These are phyloP conservation scores for Apodemia mormo DNA, from an alignment of 2,888 invertebrate genomes.

Conservation along the genomic window DNA sequence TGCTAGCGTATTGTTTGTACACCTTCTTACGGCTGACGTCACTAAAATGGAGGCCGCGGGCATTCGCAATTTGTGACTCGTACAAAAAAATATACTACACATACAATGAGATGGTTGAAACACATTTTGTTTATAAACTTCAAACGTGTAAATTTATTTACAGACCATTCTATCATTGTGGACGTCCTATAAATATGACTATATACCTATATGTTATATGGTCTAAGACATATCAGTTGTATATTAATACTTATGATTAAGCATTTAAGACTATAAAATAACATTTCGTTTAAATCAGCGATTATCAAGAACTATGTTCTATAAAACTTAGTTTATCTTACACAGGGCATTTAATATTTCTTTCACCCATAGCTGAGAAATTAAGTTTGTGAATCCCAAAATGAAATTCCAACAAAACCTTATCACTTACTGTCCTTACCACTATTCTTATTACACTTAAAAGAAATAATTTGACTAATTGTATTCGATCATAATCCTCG, in stretches of 20 bases:
- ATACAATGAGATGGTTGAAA: not conserved
- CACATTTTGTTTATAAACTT: not conserved
- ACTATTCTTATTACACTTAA: not conserved
- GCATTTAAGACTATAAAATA: not conserved
- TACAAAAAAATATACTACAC: not conserved
- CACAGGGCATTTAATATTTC: too few relatives aligned
- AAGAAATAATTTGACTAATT: conserved; percentile 7
- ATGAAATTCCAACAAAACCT: too few relatives aligned
- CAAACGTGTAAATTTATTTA: not conserved
- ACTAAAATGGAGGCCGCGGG: too few relatives aligned
- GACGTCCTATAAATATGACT: not conserved
- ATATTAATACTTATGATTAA: not conserved
- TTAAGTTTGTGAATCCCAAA: not conserved
- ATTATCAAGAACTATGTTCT: too few relatives aligned
- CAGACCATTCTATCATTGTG: not conserved
- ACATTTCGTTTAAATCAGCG: too few relatives aligned
- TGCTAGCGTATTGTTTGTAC: too few relatives aligned
- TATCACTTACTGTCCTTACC: not conserved
- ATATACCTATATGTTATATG: not conserved
- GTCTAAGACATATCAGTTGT: not conserved
- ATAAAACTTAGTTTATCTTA: too few relatives aligned
- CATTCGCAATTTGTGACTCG: too few relatives aligned
- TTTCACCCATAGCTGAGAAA: too few relatives aligned
- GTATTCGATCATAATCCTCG: conserved; percentile 5
- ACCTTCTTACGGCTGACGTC: too few relatives aligned